Base-by-base conservation (phyloP, 1,140 invertebrate genomes). In the Temnothorax nylanderi region DNA sequence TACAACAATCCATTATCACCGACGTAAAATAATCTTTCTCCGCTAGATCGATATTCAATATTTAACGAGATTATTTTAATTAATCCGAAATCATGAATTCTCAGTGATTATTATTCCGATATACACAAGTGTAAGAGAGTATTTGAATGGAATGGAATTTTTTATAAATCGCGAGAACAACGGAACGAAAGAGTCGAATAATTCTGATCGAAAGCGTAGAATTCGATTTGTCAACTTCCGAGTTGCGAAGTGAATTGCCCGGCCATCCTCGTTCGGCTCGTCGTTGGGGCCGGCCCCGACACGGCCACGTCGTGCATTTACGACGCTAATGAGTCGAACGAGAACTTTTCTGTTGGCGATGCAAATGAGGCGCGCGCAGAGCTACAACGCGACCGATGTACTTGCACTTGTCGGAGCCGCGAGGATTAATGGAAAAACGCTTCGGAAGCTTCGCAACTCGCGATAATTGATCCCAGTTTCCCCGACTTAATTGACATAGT, bases 321-420 rank as follows among this genome's bases (percentile, higher is more conserved):
- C 81, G 85, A 86, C 85, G 89, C 92, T 93, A 94, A 93, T 93
- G 92, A 94, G 88, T 91, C 87, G 87, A 87, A 80, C 67, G 58
- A 60, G 84, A 90, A 93, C 91, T 94, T 93, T 94, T 91, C 85
- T 90, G 89, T 89, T 86, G 74, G 67, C 89, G 85, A 92, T 92
- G 92, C 86, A 92, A 93, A 92, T 91, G 92, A 91, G 51, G 56
- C 49, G 41, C 49, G 41, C 13, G 82, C 74, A 47, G 7, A 26
- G 60, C 62, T 72, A 41, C 65, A 41, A 64, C 65, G 32, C 65
- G 34, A 44, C 74, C 60, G 67, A 37, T 56, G 37, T 41, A 56
- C 51, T 58, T 26, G 62, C 56, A 26, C 47, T 71, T 85, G 60
- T 54, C 71, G 62, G 51, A 26, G 51, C 67, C 44, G 41, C 64